Evolutionary conservation across 2,113 vertebrate genomes (phyloP).

Genomic region (Cinclus mexicanus): DNA sequence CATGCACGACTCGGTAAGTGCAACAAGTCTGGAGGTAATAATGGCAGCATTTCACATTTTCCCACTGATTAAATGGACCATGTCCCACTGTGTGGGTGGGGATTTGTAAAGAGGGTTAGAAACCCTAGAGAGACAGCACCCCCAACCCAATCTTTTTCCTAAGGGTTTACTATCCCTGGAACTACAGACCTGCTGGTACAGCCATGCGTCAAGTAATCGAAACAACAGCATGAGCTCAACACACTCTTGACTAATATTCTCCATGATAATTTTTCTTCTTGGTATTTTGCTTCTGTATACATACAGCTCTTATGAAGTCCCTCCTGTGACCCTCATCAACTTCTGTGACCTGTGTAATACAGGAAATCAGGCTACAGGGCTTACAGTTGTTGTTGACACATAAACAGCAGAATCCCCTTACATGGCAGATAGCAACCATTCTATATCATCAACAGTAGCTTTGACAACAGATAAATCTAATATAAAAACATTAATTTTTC

Average conservation of each 20-base stretch:
- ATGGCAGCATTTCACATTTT: neutral
- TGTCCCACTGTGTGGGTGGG: neutral
- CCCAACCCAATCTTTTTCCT: neutral
- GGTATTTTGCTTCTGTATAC: constrained; percentile 12
- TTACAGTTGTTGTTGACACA: neutral
- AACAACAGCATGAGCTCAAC: neutral
- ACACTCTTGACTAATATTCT: neutral
- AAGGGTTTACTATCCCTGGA: neutral
- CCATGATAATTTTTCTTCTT: neutral
- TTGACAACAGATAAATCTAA: neutral
- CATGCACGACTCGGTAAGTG: neutral
- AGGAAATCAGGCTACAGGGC: neutral
- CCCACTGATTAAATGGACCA: neutral
- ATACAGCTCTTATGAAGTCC: neutral
- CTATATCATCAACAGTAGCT: neutral
- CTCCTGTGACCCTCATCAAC: constrained; percentile 9
- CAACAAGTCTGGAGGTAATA: neutral
- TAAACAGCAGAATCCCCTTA: neutral
- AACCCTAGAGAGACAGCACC: neutral
- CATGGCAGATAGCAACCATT: neutral
- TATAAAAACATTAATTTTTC: neutral
- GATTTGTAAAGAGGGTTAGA: neutral
- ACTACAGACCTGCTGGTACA: neutral
- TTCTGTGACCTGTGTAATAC: constrained; percentile 29
- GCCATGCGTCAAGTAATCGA: neutral